These are phyloP conservation scores for Gavia stellata DNA, from an alignment of 2,113 vertebrate genomes.

Conservation along the genomic window DNA sequence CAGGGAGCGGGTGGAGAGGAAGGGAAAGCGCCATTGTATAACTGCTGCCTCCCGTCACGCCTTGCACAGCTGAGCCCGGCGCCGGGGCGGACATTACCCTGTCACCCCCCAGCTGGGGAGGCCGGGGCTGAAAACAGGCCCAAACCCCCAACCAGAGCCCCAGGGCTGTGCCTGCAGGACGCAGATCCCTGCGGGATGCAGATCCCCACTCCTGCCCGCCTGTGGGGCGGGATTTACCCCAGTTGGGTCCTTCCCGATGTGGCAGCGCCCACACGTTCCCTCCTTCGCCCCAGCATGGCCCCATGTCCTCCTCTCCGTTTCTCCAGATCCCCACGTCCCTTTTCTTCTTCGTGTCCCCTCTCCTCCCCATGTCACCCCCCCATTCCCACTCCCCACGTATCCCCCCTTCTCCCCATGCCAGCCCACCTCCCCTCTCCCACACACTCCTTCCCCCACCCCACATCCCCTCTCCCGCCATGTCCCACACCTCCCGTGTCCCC, in stretches of 20 bases:
- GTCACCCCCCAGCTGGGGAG: neutral
- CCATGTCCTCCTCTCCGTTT: too few species aligned
- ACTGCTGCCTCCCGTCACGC: neutral
- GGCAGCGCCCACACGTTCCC: neutral
- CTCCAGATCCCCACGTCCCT: neutral
- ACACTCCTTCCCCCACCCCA: neutral
- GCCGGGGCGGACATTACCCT: accelerated
- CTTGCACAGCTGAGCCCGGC: accelerated
- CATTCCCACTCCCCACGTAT: accelerated
- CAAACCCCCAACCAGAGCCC: neutral
- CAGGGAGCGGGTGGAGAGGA: accelerated
- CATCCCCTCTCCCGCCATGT: neutral
- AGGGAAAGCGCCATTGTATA: accelerated
- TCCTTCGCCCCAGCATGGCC: neutral
- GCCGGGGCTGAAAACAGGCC: accelerated
- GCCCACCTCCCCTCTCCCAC: too few species aligned
- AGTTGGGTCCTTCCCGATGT: neutral
- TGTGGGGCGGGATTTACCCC: neutral
- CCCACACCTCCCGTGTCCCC: too few species aligned
- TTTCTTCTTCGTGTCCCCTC: too few species aligned
- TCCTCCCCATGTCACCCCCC: neutral
- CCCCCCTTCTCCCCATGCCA: neutral
- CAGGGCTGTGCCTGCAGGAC: neutral
- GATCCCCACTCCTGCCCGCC: accelerated
- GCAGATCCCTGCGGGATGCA: accelerated